Evolutionary conservation across 2,888 invertebrate genomes (phyloP), one percentile per base, ranked within the genome.

Genomic region (Campoplex capitator): DNA sequence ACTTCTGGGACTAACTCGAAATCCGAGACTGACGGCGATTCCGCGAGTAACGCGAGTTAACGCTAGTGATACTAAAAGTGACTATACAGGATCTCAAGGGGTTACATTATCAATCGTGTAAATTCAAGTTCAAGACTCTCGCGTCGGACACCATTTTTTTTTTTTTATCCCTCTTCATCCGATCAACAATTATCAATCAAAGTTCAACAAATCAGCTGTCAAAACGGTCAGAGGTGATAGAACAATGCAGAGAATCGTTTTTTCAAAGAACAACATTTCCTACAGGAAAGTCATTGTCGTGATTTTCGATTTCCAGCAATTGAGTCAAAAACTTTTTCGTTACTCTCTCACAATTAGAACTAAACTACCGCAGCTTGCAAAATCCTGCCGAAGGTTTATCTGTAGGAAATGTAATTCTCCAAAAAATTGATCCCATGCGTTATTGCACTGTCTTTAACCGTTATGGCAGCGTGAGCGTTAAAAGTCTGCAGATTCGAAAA

Each of bases 21-120:
- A 51, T 42, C 16, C 28, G 81, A 81, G 16, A 67, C 54, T 67
- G 56, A 73, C 23, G 82, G 58, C 71, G 79, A 87, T 51, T 62
- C 28, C 54, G 83, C 58, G 32, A 62, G 42, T 11, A 58, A 79
- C 62, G 85, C 67, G 48, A 87, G 87, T 87, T 87, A 87, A 83
- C 84, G 73, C 68, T 65, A 54, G 76, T 76, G 75, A 82, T 85
- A 70, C 11, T 51, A 18, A 67, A 77, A 23, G 28, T 51, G 6
- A 68, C 54, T 42, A 28, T 32, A 13, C 6, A 7, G 54, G 28
- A 13, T 13, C 28, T 58, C 56, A 56, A 23, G 2, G 56, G 18
- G 56, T 56, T 56, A 23, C 6, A 54, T 51, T 4, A 54, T 6
- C n/a, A n/a, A 56, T 23, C 56, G n/a, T 56, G 28, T 58, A 13